Evolutionary conservation across 2,888 invertebrate genomes (phyloP), one percentile per base, ranked within the genome.

Genomic region (Hirtodrosophila confusa): DNA sequence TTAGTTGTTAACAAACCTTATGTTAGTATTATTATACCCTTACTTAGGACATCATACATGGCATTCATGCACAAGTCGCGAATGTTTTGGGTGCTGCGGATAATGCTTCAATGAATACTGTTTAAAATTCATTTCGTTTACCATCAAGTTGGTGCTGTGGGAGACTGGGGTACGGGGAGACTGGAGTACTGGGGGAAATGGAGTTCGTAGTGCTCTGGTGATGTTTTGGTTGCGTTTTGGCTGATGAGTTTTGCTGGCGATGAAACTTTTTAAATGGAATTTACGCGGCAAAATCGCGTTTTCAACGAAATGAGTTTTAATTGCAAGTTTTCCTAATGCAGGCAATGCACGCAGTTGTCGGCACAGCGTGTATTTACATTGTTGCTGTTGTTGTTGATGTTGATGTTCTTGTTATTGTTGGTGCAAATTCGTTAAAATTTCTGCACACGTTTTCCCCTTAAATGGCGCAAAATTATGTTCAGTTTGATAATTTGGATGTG

Each of bases 261-360:
- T 68, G 68, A 80, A 80, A 76, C 54, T 77, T 65, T 75, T 80
- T 70, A 85, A 87, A 86, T 80, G 79, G 73, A 86, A 82, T 87
- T 87, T 79, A 63, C 75, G 76, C 72, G 74, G 67, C 69, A 70
- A 86, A 80, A 88, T 84, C 87, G 88, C 78, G 67, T 86, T 84
- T 88, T 67, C 85, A 74, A 65, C 86, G 76, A 80, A 85, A 86
- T 86, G 86, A 86, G 89, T 88, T 86, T 86, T 86, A 88, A 86
- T 86, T 88, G 86, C 86, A 76, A 86, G 71, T 78, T 86, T 75
- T 82, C 70, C 86, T 87, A 88, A 88, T 84, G 88, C 84, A 60
- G 67, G 44, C 78, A 61, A 63, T 85, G 54, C 87, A 75, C 80
- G 70, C 77, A 74, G 43, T 45, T 36, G 41, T 45, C 56, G 45